Evolutionary conservation across 2,113 vertebrate genomes (phyloP), one percentile per base, ranked within the genome.

Genomic region (Protobothrops flavoviridis): DNA sequence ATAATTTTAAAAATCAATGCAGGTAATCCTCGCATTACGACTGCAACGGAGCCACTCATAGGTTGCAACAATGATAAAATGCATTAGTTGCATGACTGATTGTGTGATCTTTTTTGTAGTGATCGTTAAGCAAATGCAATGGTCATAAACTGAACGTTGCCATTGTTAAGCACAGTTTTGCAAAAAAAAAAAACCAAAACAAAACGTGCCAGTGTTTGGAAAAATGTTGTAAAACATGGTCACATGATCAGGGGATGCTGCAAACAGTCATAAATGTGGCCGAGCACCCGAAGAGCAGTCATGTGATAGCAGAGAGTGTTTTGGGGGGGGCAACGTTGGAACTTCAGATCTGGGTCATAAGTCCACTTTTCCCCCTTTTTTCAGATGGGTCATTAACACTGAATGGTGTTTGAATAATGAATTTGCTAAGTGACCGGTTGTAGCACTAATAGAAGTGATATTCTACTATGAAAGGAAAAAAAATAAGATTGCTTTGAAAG

Each of bases 201-300:
- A 64, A 2, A 26, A 26, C 5, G 3, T 13, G 61, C 11, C 4
- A 0, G 11, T 64, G n/a, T n/a, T 64, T 2, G 1, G 29, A n/a
- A 64, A 64, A n/a, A 64, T 13, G 11, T 13, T 64, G 61, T n/a
- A 64, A 64, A 29, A 29, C 11, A 64, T n/a, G 29, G 61, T 64
- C 61, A 64, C 26, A 64, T 64, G 11, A 64, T 64, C 61, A n/a
- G 61, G 26, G 61, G 11, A 64, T 64, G 11, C 29, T 64, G 11
- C 61, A n/a, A n/a, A 64, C 26, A 64, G 11, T 12, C 29, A 64
- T 64, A 64, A n/a, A 13, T 64, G 29, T 5, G 23, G 11, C 29
- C n/a, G 29, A 64, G 4, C 29, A n/a, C 11, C 61, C n/a, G 26
- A n/a, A 64, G 26, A 5, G 4, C 26, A 64, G 11, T 13, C 10